Evolutionary conservation across 2,888 invertebrate genomes (phyloP), one percentile per base, ranked within the genome.

Genomic region (Griposia aprilina): DNA sequence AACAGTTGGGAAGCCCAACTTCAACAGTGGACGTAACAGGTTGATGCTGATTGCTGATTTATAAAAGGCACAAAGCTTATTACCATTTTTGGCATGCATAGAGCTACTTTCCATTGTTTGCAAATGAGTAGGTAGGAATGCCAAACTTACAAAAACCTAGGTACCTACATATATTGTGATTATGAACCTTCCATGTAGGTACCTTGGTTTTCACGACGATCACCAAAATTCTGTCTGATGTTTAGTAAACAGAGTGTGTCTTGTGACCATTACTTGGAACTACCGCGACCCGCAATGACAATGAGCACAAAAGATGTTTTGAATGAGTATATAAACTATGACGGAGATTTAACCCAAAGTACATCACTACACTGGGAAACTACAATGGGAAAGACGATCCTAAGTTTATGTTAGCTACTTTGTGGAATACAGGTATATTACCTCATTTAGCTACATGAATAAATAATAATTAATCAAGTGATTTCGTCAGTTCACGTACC

Each of bases 231-330:
- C n/a, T 60, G 74, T 79, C 59, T 52, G 13, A 13, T 76, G 76
- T 76, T 82, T 82, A 50, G 30, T 41, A 82, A 81, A 82, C 80
- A 81, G 30, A 48, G 50, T 26, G 36, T 41, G 2, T n/a, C 23
- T 41, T 62, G 13, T 60, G 26, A 26, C 26, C 50, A 45, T 10
- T 74, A 63, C 79, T 26, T 66, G 59, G 83, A 83, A 55, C 78
- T 60, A 23, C 52, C 59, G 74, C 55, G 52, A 57, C 59, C 45
- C 57, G 30, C 74, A 67, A 69, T 77, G 74, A 82, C 65, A 74
- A 70, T 67, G 75, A 85, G 63, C 65, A 69, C 71, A 80, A 82
- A 74, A 76, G 83, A 52, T 81, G 80, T 83, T 79, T 65, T 83
- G 79, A 83, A 66, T 62, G 69, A 8, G 57, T 59, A 57, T 69